These are phyloP conservation scores for Chelonus insularis DNA, from an alignment of 1,140 invertebrate species.

Conservation along the genomic window DNA sequence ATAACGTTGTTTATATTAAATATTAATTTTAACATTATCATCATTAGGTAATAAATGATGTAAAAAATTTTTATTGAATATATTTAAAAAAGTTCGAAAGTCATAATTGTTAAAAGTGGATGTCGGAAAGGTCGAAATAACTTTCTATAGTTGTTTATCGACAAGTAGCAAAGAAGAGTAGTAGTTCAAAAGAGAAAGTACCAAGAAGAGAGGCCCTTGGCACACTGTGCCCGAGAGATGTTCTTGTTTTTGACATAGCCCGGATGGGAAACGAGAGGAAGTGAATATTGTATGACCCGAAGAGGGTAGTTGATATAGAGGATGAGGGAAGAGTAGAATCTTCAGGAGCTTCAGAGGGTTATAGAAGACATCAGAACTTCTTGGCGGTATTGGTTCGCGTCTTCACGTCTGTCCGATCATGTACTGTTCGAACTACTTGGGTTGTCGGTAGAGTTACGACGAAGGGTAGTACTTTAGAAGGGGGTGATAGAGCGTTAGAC, in stretches of 20 bases:
- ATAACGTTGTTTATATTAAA: no score
- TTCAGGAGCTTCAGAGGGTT: constrained; percentile 29
- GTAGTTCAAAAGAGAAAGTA: not conserved
- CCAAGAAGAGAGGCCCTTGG: constrained; percentile 22
- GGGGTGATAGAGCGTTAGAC: not conserved
- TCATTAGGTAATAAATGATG: no score
- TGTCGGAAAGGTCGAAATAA: not conserved
- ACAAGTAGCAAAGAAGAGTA: not conserved
- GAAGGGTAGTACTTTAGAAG: constrained; percentile 5
- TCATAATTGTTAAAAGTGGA: constrained; percentile 2
- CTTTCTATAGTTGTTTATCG: not conserved
- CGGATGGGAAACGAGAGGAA: constrained; percentile 39
- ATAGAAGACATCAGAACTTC: constrained; percentile 27
- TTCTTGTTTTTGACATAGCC: constrained; percentile 47
- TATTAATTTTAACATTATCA: no score
- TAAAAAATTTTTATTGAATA: no score
- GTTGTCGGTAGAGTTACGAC: constrained; percentile 8
- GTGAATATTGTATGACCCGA: constrained; percentile 48
- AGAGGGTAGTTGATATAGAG: constrained; percentile 17
- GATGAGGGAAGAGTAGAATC: constrained; percentile 11
- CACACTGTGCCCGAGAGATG: constrained; percentile 31
- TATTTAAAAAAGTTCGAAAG: not conserved
- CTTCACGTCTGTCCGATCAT: constrained; percentile 22
- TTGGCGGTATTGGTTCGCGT: constrained; percentile 23
- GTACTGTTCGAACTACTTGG: constrained; percentile 16